Conservation (phyloP, 2,797 vertebrate genomes). For the Steatocranus sp. region DNA sequence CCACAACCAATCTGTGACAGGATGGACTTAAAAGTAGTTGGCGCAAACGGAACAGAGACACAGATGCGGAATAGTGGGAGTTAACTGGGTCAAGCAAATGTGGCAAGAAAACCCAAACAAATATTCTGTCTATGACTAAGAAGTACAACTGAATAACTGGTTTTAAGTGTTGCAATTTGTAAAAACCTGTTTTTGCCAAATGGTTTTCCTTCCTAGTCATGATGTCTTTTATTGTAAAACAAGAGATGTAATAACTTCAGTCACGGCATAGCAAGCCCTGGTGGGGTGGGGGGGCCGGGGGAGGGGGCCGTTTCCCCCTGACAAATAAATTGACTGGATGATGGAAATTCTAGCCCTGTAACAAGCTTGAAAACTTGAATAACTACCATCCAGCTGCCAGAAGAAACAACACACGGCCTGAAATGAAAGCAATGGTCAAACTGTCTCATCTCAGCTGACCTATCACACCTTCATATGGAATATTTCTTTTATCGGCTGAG, state of each 20-base stretch:
- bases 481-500: not conserved
- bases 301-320: not conserved
- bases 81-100: slow-evolving; percentile 41
- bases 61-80: not conserved
- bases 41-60: not conserved
- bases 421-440: slow-evolving; percentile 11
- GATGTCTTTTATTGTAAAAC: slow-evolving; percentile 60
- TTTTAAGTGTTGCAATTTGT: slow-evolving; percentile 64
- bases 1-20: not conserved
- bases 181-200: slow-evolving; percentile 61
- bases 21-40: not conserved
- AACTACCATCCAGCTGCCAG: slow-evolving; percentile 13
- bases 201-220: slow-evolving; percentile 60
- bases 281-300: not conserved
- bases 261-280: slow-evolving; percentile 50
- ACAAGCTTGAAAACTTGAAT: slow-evolving; percentile 41
- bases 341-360: slow-evolving; percentile 40
- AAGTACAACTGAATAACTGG: slow-evolving; percentile 60
- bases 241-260: slow-evolving; percentile 58
- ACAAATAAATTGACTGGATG: slow-evolving; percentile 48
- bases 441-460: not conserved
- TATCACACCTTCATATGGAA: not conserved
- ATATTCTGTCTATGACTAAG: slow-evolving; percentile 58
- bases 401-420: slow-evolving; percentile 14
- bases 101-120: slow-evolving; percentile 55